phyloP scores from a whole-genome alignment of 1,140 invertebrate species.

The Bombus fervidus region DNA sequence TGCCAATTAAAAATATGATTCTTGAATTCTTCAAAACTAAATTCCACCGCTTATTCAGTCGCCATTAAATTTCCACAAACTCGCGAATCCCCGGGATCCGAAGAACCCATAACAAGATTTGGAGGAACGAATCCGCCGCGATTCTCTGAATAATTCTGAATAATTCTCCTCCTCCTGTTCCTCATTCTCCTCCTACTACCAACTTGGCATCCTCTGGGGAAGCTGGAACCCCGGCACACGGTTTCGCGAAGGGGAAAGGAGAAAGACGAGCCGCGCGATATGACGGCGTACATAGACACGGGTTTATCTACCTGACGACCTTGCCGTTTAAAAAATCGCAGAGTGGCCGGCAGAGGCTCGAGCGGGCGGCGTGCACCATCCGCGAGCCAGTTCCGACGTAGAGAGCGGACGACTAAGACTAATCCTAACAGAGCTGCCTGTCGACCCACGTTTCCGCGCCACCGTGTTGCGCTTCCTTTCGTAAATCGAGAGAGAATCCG shows the following conservation, averaged over 20 bases:
- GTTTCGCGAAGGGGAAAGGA: slow-evolving; percentile 5
- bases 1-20: background rate
- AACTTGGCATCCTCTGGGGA: slow-evolving; percentile 6
- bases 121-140: background rate
- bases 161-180: slow-evolving; percentile 11
- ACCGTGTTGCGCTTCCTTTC: background rate
- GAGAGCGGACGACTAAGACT: slow-evolving; percentile 71
- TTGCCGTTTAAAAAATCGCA: slow-evolving; percentile 71
- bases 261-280: slow-evolving; percentile 51
- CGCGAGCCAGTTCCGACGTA: slow-evolving; percentile 70
- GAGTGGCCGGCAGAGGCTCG: slow-evolving; percentile 55
- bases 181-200: background rate
- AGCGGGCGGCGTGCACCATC: slow-evolving; percentile 58
- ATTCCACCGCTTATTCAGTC: background rate
- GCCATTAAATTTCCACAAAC: background rate
- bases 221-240: slow-evolving; percentile 9
- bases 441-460: slow-evolving; percentile 20
- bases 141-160: slow-evolving; percentile 8
- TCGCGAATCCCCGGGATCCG: background rate
- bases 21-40: background rate
- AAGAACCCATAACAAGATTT: background rate
- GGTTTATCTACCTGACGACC: slow-evolving; percentile 76
- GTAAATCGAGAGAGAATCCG: slow-evolving; percentile 13
- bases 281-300: slow-evolving; percentile 63
- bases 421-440: slow-evolving; percentile 62